A percentile compares a stretch with the other conserved stretches of the same genome.
Conservation (phyloP, 2,113 vertebrate genomes). For the Elanoides forficatus region DNA sequence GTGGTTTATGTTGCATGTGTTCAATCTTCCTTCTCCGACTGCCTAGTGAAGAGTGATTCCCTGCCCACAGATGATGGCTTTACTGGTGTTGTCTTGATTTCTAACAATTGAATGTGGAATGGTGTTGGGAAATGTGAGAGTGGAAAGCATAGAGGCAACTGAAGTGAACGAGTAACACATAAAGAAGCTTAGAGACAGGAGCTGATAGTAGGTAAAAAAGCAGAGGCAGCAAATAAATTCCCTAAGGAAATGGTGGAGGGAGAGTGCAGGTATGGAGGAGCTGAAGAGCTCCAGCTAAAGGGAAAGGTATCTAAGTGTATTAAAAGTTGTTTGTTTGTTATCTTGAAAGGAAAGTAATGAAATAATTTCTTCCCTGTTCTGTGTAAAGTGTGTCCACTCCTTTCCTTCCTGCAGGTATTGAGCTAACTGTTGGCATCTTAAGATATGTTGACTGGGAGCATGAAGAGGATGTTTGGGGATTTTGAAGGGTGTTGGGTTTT, state of each 20-base stretch:
- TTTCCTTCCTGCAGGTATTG: neutral
- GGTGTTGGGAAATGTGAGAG: neutral
- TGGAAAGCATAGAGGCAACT: neutral
- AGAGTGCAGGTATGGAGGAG: neutral
- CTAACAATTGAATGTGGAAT: neutral
- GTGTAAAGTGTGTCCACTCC: neutral
- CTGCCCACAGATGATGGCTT: neutral
- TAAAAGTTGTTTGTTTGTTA: neutral
- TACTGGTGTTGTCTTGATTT: neutral
- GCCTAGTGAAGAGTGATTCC: neutral
- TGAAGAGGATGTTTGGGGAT: neutral
- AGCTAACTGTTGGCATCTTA: neutral
- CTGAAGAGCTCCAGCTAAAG: neutral
- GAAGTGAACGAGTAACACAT: neutral
- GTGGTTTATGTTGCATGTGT: neutral
- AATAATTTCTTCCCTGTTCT: neutral
- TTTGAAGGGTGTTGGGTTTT: neutral
- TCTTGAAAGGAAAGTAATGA: neutral
- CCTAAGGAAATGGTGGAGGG: neutral
- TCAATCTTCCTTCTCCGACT: neutral
- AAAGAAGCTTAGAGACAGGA: neutral
- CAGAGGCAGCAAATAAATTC: neutral
- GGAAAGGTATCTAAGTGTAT: neutral
- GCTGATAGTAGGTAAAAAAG: neutral
- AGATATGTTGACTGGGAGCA: neutral